phyloP scores from a whole-genome alignment of 2,113 vertebrate genomes.

The Haemorhous mexicanus region DNA sequence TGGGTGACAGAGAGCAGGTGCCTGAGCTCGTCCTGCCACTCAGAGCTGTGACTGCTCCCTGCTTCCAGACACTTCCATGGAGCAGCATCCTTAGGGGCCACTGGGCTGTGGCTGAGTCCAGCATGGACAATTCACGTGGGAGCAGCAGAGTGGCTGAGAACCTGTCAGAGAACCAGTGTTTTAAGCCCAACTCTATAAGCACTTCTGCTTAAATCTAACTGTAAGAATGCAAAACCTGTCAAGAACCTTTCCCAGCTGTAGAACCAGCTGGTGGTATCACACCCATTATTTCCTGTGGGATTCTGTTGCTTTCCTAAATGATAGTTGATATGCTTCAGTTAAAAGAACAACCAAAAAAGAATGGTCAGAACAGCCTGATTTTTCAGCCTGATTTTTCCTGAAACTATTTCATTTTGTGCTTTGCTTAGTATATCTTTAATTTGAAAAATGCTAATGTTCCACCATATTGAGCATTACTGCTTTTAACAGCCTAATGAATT shows the following conservation, averaged over 20 bases:
- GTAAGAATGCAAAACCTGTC: not conserved
- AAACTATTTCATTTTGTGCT: not conserved
- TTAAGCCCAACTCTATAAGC: not conserved
- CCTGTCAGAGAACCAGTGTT: not conserved
- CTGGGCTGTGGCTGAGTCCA: not conserved
- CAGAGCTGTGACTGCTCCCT: not conserved
- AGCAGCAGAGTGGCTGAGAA: not conserved
- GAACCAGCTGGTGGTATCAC: not conserved
- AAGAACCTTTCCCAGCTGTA: not conserved
- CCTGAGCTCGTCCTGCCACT: not conserved
- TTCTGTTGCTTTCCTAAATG: not conserved
- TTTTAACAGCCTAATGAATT: not conserved
- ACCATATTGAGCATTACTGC: not conserved
- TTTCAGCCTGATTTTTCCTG: not conserved
- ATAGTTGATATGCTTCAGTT: not conserved
- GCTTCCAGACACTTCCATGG: not conserved
- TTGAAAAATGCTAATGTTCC: not conserved
- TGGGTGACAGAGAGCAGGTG: not conserved
- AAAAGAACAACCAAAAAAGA: not conserved
- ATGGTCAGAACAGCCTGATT: not conserved
- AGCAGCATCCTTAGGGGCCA: not conserved
- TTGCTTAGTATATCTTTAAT: not conserved
- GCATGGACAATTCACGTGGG: fast-evolving
- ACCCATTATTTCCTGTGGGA: not conserved
- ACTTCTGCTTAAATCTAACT: not conserved